Conservation (phyloP, 2,888 invertebrate genomes). For the Nematopogon swammerdamellus region DNA sequence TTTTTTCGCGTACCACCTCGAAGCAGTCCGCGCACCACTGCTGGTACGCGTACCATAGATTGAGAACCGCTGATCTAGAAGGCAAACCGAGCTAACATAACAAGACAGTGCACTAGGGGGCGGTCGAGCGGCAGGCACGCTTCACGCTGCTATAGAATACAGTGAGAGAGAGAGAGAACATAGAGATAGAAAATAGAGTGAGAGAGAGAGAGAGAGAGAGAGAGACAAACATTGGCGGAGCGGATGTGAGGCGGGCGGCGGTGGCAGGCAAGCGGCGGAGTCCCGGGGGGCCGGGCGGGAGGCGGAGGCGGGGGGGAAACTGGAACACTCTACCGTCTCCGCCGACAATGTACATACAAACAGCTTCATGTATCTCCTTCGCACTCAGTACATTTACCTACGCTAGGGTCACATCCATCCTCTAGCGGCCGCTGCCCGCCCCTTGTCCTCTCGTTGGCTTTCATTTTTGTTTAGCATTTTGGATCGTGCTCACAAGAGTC, state of each 20-base stretch:
- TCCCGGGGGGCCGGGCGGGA: conserved; percentile 24
- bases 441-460: neutral
- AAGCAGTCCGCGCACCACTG: no score
- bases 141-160: neutral
- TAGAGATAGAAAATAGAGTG: neutral
- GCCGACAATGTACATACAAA: neutral
- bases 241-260: conserved; percentile 34
- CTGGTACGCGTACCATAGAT: no score
- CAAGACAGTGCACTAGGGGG: neutral
- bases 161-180: conserved; percentile 6
- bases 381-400: neutral
- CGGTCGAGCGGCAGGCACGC: neutral
- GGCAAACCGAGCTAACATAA: no score
- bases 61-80: no score
- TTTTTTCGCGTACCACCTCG: no score
- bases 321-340: conserved; percentile 44
- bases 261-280: conserved; percentile 48
- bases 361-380: neutral
- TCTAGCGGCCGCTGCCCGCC: neutral
- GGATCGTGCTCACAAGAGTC: no score
- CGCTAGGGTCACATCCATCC: neutral
- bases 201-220: neutral
- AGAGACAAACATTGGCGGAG: conserved; percentile 21
- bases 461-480: no score
- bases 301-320: conserved; percentile 57